Evolutionary conservation across 2,113 vertebrate genomes (phyloP), one percentile per base, ranked within the genome.

Genomic region (Cryptotis parvus): DNA sequence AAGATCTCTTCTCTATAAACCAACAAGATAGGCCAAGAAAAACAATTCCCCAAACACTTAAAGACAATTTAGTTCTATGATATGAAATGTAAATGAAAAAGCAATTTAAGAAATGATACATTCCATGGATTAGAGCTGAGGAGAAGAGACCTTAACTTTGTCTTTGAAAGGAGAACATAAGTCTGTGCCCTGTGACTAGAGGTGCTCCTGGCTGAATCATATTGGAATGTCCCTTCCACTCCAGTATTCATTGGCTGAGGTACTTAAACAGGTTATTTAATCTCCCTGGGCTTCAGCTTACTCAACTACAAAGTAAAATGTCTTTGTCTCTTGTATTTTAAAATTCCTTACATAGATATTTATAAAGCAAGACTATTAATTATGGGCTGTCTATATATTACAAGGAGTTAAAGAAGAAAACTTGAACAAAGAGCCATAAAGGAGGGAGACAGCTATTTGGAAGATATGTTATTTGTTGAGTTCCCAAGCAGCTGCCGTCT

Each of bases 181-280:
- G 29, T 20, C 29, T 14, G 2, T 12, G 10, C 12, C 10, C 31
- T 1, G 0, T 1, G 24, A 22, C 7, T 11, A 10, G 1, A 33
- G 6, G 1, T 37, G 37, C 9, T 29, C 69, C 55, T 90, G 66
- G 16, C 41, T 9, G 33, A 18, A 4, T n/a, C 39, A 6, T 35
- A 2, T 12, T 1, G 0, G 24, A 41, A 43, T 22, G 0, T 20
- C 69, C 80, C 18, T 58, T 75, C 39, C 1, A 7, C 18, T 58
- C 29, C 18, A 65, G 39, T 6, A 20, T 6, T 35, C 33, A 22
- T 22, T 43, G 31, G 24, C 14, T 31, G 4, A 22, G 22, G 16
- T 70, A 26, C 24, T 24, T 9, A 43, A 33, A 22, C 4, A 4
- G 6, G 75, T 39, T 26, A 49, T 33, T 35, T 74, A 43, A 76